A percentile compares a stretch with the other conserved stretches of the same genome.
Conservation (phyloP, 2,113 vertebrate genomes). For the Oreotrochilus melanogaster region DNA sequence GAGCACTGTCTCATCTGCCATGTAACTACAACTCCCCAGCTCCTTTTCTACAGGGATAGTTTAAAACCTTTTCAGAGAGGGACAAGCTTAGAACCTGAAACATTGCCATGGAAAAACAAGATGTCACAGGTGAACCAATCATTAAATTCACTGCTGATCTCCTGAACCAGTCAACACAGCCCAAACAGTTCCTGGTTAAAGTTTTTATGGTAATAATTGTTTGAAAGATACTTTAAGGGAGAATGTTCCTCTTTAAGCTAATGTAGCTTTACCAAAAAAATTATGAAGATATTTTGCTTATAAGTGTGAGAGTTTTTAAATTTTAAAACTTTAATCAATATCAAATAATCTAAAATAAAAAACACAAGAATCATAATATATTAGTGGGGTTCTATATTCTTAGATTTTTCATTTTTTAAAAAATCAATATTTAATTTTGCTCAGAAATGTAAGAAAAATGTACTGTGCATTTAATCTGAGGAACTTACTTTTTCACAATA, state of each 20-base stretch:
- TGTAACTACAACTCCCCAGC: neutral
- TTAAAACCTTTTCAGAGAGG: neutral
- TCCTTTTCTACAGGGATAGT: neutral
- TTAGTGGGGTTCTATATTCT: slow-evolving; percentile 8
- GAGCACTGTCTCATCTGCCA: neutral
- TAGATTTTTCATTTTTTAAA: slow-evolving; percentile 57
- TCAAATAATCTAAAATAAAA: slow-evolving; percentile 41
- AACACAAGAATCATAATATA: slow-evolving; percentile 13
- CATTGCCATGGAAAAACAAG: neutral
- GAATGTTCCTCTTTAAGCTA: neutral
- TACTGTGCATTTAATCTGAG: neutral
- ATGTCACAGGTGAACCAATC: neutral
- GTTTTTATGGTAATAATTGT: neutral
- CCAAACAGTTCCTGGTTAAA: neutral
- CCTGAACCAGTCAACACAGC: neutral
- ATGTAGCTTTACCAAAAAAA: neutral
- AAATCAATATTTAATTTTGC: slow-evolving; percentile 68
- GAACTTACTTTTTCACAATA: slow-evolving; percentile 20
- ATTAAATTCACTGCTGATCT: neutral
- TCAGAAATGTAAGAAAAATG: slow-evolving; percentile 49
- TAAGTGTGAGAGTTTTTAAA: slow-evolving; percentile 11
- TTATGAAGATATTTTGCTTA: neutral
- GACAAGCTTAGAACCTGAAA: neutral
- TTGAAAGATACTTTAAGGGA: neutral
- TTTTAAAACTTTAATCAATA: slow-evolving; percentile 34